Evolutionary conservation across 1,140 invertebrate species (phyloP).

Genomic region (Aricia agestis): DNA sequence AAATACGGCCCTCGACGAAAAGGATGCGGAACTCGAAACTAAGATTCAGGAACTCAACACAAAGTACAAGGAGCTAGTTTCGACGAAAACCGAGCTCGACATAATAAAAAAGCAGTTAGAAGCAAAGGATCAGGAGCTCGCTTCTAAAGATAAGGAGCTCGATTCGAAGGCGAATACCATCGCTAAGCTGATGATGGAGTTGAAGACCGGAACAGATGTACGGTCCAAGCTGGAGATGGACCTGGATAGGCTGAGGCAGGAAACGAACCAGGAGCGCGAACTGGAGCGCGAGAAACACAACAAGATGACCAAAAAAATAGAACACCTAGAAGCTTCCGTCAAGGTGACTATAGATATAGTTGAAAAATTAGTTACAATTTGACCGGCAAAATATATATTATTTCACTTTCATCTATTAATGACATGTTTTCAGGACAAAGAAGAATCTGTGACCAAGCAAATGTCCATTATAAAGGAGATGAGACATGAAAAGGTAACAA

Average conservation of each 20-base stretch:
- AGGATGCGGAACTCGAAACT: neutral
- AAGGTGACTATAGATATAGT: conserved; percentile 24
- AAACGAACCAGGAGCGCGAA: conserved; percentile 36
- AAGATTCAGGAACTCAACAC: neutral
- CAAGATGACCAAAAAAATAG: conserved; percentile 32
- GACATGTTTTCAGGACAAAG: conserved; percentile 40
- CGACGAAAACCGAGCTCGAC: conserved; percentile 20
- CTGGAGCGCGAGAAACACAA: conserved; percentile 32
- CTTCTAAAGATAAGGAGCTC: conserved; percentile 36
- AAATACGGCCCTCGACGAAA: neutral
- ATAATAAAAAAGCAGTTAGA: conserved; percentile 19
- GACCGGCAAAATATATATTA: no score
- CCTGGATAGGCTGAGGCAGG: conserved; percentile 36
- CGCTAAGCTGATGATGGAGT: conserved; percentile 44
- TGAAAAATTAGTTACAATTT: conserved; percentile 24
- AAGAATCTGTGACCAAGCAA: conserved; percentile 43
- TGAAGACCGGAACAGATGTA: conserved; percentile 37
- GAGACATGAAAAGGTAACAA: conserved; percentile 45
- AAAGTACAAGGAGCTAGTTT: conserved; percentile 22
- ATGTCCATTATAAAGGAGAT: conserved; percentile 49
- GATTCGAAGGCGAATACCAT: conserved; percentile 39
- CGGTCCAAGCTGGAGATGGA: conserved; percentile 37
- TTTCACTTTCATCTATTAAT: no score
- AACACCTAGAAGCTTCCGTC: conserved; percentile 34
- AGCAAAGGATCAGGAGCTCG: conserved; percentile 39